These are phyloP conservation scores for Abrostola triplasia DNA, from an alignment of 2,888 invertebrate genomes.

Conservation along the genomic window DNA sequence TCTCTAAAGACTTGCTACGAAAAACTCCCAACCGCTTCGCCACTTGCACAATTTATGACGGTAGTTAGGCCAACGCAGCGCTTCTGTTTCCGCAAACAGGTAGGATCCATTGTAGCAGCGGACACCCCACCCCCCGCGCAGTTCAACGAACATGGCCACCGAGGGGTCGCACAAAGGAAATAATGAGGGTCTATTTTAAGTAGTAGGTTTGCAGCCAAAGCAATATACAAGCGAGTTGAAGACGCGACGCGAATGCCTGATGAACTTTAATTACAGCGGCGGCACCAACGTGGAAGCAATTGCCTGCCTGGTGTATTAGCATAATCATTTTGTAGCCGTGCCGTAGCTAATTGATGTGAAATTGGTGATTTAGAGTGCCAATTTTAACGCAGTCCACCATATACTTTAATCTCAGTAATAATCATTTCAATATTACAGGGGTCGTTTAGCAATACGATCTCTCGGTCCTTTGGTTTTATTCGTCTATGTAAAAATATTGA, in stretches of 20 bases:
- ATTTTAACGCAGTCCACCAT: slow-evolving; percentile 44
- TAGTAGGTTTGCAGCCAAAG: slow-evolving; percentile 62
- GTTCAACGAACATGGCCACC: slow-evolving; percentile 44
- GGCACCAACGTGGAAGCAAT: slow-evolving; percentile 72
- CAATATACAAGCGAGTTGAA: slow-evolving; percentile 70
- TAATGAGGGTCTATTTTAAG: slow-evolving; percentile 60
- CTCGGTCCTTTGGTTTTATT: slow-evolving; percentile 37
- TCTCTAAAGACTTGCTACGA: slow-evolving; percentile 74
- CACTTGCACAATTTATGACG: slow-evolving; percentile 78
- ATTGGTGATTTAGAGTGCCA: slow-evolving; percentile 64
- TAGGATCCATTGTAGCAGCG: slow-evolving; percentile 58
- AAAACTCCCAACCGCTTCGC: slow-evolving; percentile 73
- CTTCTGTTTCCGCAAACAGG: slow-evolving; percentile 67
- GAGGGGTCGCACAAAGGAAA: slow-evolving; percentile 56
- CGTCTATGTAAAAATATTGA: slow-evolving; percentile 47
- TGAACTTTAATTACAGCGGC: slow-evolving; percentile 77
- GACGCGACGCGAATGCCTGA: slow-evolving; percentile 74
- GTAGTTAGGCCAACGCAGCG: slow-evolving; percentile 76
- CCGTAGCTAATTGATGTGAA: slow-evolving; percentile 72
- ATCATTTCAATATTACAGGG: slow-evolving; percentile 45
- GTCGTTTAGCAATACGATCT: slow-evolving; percentile 36
- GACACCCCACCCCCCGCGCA: slow-evolving; percentile 47
- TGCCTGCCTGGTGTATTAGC: slow-evolving; percentile 76
- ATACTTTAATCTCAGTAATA: slow-evolving; percentile 52
- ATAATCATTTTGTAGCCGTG: slow-evolving; percentile 74